phyloP scores from a whole-genome alignment of 2,113 vertebrate genomes.

The Alectura lathami region DNA sequence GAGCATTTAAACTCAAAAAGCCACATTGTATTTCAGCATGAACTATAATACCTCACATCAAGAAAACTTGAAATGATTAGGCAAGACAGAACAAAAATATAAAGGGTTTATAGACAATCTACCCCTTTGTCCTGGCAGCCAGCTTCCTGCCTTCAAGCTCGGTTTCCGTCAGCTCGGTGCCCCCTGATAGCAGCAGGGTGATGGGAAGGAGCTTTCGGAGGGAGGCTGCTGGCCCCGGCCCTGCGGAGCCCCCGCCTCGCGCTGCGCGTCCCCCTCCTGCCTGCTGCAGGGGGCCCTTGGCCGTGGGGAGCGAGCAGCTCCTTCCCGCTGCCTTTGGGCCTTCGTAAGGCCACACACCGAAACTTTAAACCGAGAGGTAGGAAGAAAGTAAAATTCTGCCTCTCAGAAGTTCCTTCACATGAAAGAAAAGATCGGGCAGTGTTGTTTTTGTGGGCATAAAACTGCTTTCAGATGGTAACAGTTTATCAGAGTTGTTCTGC shows the following conservation, averaged over 20 bases:
- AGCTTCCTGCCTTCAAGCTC: slow-evolving; percentile 25
- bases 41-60: not conserved
- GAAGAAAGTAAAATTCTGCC: not conserved
- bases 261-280: not conserved
- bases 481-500: not conserved
- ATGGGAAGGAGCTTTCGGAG: not conserved
- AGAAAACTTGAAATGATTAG: slow-evolving; percentile 1
- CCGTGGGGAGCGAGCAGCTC: not conserved
- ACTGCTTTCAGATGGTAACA: not conserved
- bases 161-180: not conserved
- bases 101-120: slow-evolving; percentile 7
- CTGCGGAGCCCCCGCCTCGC: not conserved
- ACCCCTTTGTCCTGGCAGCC: slow-evolving; percentile 12
- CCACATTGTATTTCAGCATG: not conserved
- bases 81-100: slow-evolving; percentile 11
- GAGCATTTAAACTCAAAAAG: not conserved
- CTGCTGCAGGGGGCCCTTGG: not conserved
- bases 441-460: not conserved
- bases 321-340: fast-evolving
- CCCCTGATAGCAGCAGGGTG: not conserved
- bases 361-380: not conserved
- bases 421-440: not conserved
- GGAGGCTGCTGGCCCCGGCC: fast-evolving
- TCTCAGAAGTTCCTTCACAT: not conserved
- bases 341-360: fast-evolving